A percentile compares a stretch with the other conserved stretches of the same genome.
These are phyloP conservation scores for Drosophila infuscata DNA, from an alignment of 2,888 invertebrate genomes.

Conservation along the genomic window DNA sequence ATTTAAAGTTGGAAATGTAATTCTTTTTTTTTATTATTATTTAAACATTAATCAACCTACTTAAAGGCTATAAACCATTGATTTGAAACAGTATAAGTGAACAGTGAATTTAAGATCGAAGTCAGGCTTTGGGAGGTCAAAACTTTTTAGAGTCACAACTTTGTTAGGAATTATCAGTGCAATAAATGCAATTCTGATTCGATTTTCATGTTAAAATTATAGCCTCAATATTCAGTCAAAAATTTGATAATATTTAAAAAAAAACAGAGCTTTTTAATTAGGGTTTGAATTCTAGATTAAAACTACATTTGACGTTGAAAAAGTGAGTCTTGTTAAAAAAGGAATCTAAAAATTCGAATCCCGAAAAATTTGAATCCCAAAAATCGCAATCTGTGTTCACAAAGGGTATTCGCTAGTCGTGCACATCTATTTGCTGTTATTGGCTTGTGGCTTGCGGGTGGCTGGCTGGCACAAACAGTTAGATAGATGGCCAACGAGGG, in stretches of 20 bases:
- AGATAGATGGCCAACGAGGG: slow-evolving; percentile 51
- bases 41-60: no score
- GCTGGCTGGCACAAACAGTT: slow-evolving; percentile 29
- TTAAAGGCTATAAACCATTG: no score
- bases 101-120: no score
- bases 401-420: background rate
- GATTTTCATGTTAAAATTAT: background rate
- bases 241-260: background rate
- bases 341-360: accelerated
- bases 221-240: background rate
- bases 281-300: no score
- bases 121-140: no score
- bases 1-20: no score
- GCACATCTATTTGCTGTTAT: background rate
- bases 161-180: background rate
- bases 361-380: accelerated
- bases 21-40: no score
- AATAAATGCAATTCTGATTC: background rate
- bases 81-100: no score
- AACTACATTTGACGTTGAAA: background rate
- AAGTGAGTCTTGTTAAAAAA: accelerated
- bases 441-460: slow-evolving; percentile 37
- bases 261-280: no score
- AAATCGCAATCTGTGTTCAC: background rate
- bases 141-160: background rate